phyloP scores from a whole-genome alignment of 2,113 vertebrate species.

The Poeciliopsis occidentalis region DNA sequence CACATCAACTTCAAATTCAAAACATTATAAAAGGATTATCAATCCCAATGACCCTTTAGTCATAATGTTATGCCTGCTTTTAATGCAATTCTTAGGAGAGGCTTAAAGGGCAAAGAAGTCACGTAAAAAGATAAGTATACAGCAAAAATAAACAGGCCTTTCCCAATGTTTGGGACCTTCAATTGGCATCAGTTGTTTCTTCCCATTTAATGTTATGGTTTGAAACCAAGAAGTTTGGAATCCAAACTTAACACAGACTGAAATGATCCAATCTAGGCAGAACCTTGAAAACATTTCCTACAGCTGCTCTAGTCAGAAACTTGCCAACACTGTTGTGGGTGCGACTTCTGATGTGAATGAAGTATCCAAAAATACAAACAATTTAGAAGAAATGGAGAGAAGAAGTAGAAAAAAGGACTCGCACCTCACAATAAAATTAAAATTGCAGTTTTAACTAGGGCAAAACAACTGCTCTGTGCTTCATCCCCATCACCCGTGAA shows the following conservation, averaged over 20 bases:
- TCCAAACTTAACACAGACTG: not conserved
- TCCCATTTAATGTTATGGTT: too few relatives aligned
- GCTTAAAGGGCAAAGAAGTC: too few relatives aligned
- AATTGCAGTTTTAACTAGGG: conserved; percentile 17
- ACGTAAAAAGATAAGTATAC: not conserved
- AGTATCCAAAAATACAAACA: not conserved
- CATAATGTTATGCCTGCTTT: too few relatives aligned
- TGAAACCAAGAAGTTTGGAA: not conserved
- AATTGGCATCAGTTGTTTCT: not conserved
- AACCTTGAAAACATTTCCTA: not conserved
- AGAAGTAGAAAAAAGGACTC: not conserved
- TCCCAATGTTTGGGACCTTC: not conserved
- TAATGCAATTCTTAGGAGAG: too few relatives aligned
- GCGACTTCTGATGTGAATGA: not conserved
- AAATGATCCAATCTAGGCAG: not conserved
- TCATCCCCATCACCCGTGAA: conserved; percentile 33
- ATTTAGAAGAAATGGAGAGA: not conserved
- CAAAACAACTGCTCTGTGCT: conserved; percentile 47
- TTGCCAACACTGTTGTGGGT: not conserved
- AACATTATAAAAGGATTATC: not conserved
- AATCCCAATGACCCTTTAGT: too few relatives aligned
- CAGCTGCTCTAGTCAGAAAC: not conserved
- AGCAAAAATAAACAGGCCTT: not conserved
- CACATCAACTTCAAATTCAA: not conserved
- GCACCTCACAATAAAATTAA: conserved; percentile 7